Percentiles rank a stretch among this genome's conserved stretches.
These are phyloP conservation scores for Pseudochaenichthys georgianus DNA, from an alignment of 2,797 vertebrate genomes.

Conservation along the genomic window DNA sequence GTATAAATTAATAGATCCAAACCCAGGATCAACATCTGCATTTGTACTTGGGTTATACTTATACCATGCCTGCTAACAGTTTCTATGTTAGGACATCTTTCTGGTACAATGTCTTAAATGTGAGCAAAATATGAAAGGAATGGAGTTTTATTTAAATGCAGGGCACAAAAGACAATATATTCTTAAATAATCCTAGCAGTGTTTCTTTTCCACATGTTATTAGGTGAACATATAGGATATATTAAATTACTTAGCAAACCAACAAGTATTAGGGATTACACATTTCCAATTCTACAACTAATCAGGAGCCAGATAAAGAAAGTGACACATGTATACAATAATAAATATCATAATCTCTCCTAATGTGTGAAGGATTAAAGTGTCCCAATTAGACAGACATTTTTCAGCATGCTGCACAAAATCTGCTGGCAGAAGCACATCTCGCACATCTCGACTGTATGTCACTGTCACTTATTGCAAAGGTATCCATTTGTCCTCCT, in stretches of 20 bases:
- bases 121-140: too few relatives aligned
- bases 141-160: too few relatives aligned
- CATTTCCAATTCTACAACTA: not conserved
- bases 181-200: too few relatives aligned
- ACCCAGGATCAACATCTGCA: not conserved
- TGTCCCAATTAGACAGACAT: slow-evolving; percentile 8
- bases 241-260: not conserved
- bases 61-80: not conserved
- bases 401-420: slow-evolving; percentile 9
- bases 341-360: not conserved
- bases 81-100: not conserved
- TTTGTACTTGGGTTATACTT: too few relatives aligned
- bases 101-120: not conserved
- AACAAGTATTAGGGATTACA: not conserved
- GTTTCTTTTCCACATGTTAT: too few relatives aligned
- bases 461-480: slow-evolving; percentile 21
- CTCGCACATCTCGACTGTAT: not conserved
- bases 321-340: not conserved
- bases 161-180: too few relatives aligned
- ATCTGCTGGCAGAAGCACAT: slow-evolving; percentile 6
- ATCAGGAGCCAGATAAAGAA: not conserved
- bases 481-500: slow-evolving; percentile 23
- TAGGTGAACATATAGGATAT: too few relatives aligned
- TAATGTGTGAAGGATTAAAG: not conserved
- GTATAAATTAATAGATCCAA: not conserved